Percentiles rank a stretch among this genome's conserved stretches.
Evolutionary conservation across 2,797 vertebrate genomes (phyloP).

Genomic region (Chloroceryle amazona): DNA sequence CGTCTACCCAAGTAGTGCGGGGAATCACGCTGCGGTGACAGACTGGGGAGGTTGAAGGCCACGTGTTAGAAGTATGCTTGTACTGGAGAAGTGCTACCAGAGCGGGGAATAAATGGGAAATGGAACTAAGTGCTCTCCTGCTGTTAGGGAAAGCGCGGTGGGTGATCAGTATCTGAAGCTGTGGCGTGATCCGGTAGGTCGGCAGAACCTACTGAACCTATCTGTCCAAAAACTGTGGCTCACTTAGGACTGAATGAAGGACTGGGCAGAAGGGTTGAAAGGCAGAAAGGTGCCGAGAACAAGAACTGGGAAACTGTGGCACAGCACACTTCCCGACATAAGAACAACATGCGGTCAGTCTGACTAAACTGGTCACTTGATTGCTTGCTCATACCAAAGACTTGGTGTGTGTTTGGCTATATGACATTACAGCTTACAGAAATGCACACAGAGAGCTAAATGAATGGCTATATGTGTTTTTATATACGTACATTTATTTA

Average conservation of each 20-base stretch:
- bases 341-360: background rate
- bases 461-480: background rate
- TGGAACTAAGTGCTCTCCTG: background rate
- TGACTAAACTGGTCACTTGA: background rate
- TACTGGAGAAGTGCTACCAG: background rate
- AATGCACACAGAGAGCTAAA: too few relatives aligned
- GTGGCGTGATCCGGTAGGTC: background rate
- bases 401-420: background rate
- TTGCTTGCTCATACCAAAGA: background rate
- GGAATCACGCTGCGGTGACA: background rate
- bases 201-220: background rate
- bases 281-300: background rate
- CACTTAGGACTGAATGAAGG: background rate
- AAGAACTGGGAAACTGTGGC: background rate
- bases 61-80: background rate
- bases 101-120: background rate
- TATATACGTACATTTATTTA: background rate
- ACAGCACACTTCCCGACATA: background rate
- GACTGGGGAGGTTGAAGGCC: background rate
- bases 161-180: background rate
- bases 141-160: accelerated
- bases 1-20: background rate
- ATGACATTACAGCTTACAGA: background rate
- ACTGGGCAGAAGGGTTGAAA: background rate
- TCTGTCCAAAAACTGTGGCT: background rate